A percentile compares a stretch with the other conserved stretches of the same genome.
phyloP scores from a whole-genome alignment of 2,797 vertebrate species.

The Mionectes olivaceus region DNA sequence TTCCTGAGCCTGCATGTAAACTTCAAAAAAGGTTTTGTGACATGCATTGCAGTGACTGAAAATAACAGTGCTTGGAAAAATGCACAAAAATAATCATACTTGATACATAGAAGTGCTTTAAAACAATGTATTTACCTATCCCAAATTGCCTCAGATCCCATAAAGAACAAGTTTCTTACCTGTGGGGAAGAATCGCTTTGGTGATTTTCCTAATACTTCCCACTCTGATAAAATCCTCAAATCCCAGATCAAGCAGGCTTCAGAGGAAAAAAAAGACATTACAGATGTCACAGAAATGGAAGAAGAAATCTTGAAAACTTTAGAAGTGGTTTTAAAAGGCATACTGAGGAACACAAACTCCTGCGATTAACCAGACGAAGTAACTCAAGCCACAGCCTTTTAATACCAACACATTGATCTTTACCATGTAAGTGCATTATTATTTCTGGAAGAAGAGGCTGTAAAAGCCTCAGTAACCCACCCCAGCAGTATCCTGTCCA shows the following conservation, averaged over 20 bases:
- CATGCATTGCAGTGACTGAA: neutral
- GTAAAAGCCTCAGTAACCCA: slow-evolving; percentile 42
- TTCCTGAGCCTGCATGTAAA: slow-evolving; percentile 80
- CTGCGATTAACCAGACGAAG: rapidly evolving
- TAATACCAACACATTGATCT: neutral
- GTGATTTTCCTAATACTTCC: slow-evolving; percentile 84
- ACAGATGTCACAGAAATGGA: neutral
- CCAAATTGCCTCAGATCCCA: neutral
- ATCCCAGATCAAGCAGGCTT: slow-evolving; percentile 82
- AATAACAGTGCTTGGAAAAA: neutral
- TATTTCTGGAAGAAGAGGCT: neutral
- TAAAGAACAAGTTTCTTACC: slow-evolving; percentile 66
- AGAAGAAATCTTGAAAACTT: neutral
- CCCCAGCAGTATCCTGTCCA: slow-evolving; percentile 84
- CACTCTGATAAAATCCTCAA: slow-evolving; percentile 83
- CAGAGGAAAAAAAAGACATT: slow-evolving; percentile 7
- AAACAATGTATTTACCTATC: neutral
- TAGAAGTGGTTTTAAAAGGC: neutral
- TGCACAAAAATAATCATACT: neutral
- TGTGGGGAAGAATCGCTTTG: slow-evolving; percentile 82
- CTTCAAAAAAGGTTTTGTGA: slow-evolving; percentile 56
- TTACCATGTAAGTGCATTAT: rapidly evolving
- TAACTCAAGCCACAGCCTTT: neutral
- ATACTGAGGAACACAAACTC: neutral
- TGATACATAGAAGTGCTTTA: neutral